Evolutionary conservation across 2,888 invertebrate genomes (phyloP), one percentile per base, ranked within the genome.

Genomic region (Lomographa bimaculata): DNA sequence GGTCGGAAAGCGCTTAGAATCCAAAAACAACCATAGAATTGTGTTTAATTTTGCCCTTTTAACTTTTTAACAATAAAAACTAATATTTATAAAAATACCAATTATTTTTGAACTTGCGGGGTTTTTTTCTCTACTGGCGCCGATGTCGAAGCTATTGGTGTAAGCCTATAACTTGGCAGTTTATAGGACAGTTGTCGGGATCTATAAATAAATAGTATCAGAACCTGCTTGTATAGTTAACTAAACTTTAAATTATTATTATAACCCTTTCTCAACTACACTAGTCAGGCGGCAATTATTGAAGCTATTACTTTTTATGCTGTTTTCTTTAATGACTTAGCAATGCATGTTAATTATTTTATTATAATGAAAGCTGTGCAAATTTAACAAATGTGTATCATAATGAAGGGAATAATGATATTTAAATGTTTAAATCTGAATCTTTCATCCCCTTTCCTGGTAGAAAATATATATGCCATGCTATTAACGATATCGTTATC

Each of bases 391-490:
- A n/a, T n/a, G n/a, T n/a, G n/a, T n/a, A n/a, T n/a, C n/a, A n/a
- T n/a, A n/a, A n/a, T n/a, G n/a, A n/a, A n/a, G n/a, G n/a, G n/a
- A n/a, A n/a, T 14, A 4, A 21, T 17, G 6, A 17, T 11, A 20
- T 25, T 36, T 30, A 23, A 17, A 26, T 20, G 7, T 17, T 29
- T 7, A 17, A 27, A 8, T 5, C 2, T 5, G 8, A 27, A 7
- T 7, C 16, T 16, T 5, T n/a, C 9, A 7, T 7, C 16, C 11
- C 11, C n/a, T 21, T 8, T 9, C 11, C 8, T 21, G 12, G 28
- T 19, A 8, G 24, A 9, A 14, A 7, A 42, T 26, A 30, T 42
- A 32, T 42, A 46, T 37, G 43, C 48, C 45, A 32, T 19, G 28
- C 45, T 47, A 32, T 37, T 49, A 32, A 27, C 25, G 24, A 19